These are phyloP conservation scores for Callionymus lyra DNA, from an alignment of 2,113 vertebrate species.

Conservation along the genomic window DNA sequence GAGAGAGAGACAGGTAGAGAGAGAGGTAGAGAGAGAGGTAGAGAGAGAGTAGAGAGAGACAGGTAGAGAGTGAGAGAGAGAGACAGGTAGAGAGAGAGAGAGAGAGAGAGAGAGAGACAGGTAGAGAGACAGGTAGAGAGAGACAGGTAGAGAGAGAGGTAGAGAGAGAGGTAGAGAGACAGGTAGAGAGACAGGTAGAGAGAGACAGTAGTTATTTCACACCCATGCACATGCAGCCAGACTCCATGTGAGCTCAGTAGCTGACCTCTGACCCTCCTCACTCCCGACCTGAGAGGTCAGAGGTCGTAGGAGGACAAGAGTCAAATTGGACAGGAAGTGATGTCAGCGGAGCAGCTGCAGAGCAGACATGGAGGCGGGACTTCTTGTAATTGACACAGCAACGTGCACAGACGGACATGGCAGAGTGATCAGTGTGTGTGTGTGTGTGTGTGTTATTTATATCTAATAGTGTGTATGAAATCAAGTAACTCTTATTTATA, in stretches of 20 bases:
- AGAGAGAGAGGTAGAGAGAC: constrained; percentile 3
- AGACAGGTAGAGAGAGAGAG: constrained; percentile 28
- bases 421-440: too few relatives aligned
- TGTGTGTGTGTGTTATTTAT: background rate
- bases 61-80: too few relatives aligned
- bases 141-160: constrained; percentile 23
- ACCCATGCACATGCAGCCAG: constrained; percentile 68
- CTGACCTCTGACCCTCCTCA: too few relatives aligned
- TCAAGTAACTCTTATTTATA: too few relatives aligned
- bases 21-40: constrained; percentile 5
- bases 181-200: constrained; percentile 17
- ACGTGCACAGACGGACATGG: constrained; percentile 32
- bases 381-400: constrained; percentile 38
- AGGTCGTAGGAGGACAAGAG: background rate
- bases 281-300: too few relatives aligned
- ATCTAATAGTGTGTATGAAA: too few relatives aligned
- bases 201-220: constrained; percentile 55
- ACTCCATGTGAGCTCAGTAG: constrained; percentile 43
- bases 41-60: constrained; percentile 16
- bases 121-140: constrained; percentile 18
- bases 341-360: constrained; percentile 15
- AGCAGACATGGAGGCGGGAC: constrained; percentile 33
- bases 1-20: constrained; percentile 20
- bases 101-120: constrained; percentile 2
- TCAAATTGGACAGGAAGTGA: constrained; percentile 1